phyloP scores from a whole-genome alignment of 2,797 vertebrate genomes.

The Fringilla coelebs region DNA sequence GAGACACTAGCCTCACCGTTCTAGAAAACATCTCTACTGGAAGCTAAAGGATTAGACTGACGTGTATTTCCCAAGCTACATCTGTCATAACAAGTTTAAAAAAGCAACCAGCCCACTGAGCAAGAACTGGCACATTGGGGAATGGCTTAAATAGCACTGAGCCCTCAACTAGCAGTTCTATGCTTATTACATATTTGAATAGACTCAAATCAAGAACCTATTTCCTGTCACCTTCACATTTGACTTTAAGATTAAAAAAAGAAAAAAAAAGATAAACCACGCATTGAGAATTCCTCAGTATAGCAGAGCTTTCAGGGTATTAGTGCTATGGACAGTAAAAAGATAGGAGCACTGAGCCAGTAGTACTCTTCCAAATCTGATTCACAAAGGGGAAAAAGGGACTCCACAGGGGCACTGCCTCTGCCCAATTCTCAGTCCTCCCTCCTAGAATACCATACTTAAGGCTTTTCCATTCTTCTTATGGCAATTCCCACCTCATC shows the following conservation, averaged over 20 bases:
- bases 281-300: neutral
- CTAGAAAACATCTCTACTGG: conserved; percentile 43
- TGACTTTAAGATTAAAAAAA: neutral
- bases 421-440: neutral
- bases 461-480: neutral
- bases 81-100: conserved; percentile 69
- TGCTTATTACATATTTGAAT: conserved; percentile 24
- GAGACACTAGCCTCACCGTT: neutral
- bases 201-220: conserved; percentile 6
- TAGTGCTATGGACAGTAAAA: neutral
- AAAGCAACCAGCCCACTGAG: conserved; percentile 68
- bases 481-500: neutral
- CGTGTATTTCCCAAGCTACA: conserved; percentile 60
- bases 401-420: neutral
- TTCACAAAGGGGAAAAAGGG: neutral
- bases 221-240: neutral
- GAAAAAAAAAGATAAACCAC: neutral
- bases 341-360: neutral
- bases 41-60: conserved; percentile 63
- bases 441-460: neutral
- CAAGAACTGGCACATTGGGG: conserved; percentile 60
- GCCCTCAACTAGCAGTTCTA: conserved; percentile 14
- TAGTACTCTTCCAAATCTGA: neutral
- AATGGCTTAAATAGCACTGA: conserved; percentile 64
- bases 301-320: neutral